Conservation (phyloP, 2,888 invertebrate species). For the Agrotis exclamationis region DNA sequence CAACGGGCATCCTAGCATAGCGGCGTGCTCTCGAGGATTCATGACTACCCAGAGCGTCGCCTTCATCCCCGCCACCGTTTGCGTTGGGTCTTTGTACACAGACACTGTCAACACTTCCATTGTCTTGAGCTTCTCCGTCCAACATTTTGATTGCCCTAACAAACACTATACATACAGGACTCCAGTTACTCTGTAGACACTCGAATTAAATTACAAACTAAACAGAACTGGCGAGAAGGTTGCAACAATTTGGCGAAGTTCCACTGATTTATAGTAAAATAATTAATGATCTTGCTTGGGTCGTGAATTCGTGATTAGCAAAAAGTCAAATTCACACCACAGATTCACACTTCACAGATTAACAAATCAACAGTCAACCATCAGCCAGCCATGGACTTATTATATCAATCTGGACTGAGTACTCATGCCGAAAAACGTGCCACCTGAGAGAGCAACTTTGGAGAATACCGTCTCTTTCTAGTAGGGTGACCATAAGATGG, state of each 20-base stretch:
- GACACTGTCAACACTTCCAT: conserved; percentile 78
- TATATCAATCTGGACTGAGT: too few relatives aligned
- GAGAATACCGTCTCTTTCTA: too few relatives aligned
- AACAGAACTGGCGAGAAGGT: not conserved
- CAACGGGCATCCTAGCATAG: conserved; percentile 92
- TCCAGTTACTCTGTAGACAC: not conserved
- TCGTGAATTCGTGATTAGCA: too few relatives aligned
- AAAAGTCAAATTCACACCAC: too few relatives aligned
- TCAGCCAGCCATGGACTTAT: too few relatives aligned
- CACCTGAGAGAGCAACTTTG: too few relatives aligned
- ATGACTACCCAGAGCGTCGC: conserved; percentile 87
- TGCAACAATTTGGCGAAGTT: conserved; percentile 1
- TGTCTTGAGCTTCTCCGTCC: conserved; percentile 79
- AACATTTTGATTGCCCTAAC: conserved; percentile 73
- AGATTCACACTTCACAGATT: too few relatives aligned
- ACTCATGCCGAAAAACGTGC: too few relatives aligned
- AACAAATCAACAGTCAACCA: too few relatives aligned
- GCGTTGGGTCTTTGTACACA: conserved; percentile 88
- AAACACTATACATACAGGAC: conserved; percentile 2
- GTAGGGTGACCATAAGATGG: too few relatives aligned
- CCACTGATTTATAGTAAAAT: conserved; percentile 17
- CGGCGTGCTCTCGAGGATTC: conserved; percentile 81
- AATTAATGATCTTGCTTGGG: too few relatives aligned
- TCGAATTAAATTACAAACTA: not conserved
- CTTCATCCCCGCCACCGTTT: conserved; percentile 87